Evolutionary conservation across 2,888 invertebrate species (phyloP), one percentile per base, ranked within the genome.

Genomic region (Hyles lineata): DNA sequence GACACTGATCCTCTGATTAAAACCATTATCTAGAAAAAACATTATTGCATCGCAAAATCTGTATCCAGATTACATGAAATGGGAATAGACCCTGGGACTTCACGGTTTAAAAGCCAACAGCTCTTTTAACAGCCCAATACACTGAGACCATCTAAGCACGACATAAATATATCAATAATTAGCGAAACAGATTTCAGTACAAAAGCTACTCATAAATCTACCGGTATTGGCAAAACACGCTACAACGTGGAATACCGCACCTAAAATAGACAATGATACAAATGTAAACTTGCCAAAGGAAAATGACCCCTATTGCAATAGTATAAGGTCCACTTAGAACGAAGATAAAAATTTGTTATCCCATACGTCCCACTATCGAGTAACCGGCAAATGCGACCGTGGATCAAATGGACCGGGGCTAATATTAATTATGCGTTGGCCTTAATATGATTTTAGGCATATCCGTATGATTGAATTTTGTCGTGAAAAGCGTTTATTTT

Each of bases 171-270:
- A 72, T 72, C 69, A 58, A 67, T 72, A 73, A 70, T 73, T 73
- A 73, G 61, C 17, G 32, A 70, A 73, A 73, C 73, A 70, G 70
- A 73, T 73, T 73, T 70, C 73, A 17, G 70, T 70, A 70, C 61
- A 70, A 73, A 61, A 61, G 62, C 61, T 61, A 32, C 61, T 70
- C 70, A 70, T 73, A 73, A 73, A 73, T 73, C 73, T 70, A 60
- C 55, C 52, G 52, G 60, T 62, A 73, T 73, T 60, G 70, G 73
- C 73, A 73, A 73, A 73, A 73, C 73, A 73, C 23, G 73, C 70
- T 32, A 62, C 35, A 55, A 59, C 23, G 32, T 61, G n/a, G 61
- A 52, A 70, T 70, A 62, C 73, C 55, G 60, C 43, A 69, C 52
- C 70, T 73, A 70, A 55, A 59, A 50, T 25, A 52, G 17, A 52